Conservation (phyloP, 2,888 invertebrate genomes). For the Euclidia mi region DNA sequence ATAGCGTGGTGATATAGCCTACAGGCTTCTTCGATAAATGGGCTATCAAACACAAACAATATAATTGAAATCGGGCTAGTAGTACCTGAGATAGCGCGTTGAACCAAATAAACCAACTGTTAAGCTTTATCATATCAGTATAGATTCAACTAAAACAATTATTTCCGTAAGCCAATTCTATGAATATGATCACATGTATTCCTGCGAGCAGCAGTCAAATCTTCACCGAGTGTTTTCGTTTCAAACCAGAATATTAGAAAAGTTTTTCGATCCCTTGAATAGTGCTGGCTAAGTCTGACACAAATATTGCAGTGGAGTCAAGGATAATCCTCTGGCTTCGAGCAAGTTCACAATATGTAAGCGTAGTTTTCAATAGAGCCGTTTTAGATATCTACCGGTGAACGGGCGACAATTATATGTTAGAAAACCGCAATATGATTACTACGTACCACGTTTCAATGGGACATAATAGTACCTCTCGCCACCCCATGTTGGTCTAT, state of each 20-base stretch:
- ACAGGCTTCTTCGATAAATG: no score
- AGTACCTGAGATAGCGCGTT: no score
- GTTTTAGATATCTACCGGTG: slow-evolving; percentile 58
- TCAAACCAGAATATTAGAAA: slow-evolving; percentile 86
- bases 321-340: slow-evolving; percentile 83
- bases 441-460: slow-evolving; percentile 26
- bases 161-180: not conserved
- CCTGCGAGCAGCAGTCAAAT: slow-evolving; percentile 69
- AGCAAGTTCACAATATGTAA: slow-evolving; percentile 86
- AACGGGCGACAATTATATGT: slow-evolving; percentile 57
- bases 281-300: slow-evolving; percentile 82
- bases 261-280: slow-evolving; percentile 88
- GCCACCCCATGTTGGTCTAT: slow-evolving; percentile 33
- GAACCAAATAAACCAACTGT: no score
- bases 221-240: slow-evolving; percentile 73
- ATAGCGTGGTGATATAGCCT: no score
- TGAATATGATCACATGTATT: slow-evolving; percentile 20
- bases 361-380: slow-evolving; percentile 65
- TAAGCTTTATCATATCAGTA: no score
- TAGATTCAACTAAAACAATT: no score
- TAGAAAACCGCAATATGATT: slow-evolving; percentile 49
- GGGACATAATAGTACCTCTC: slow-evolving; percentile 31
- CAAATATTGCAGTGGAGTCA: slow-evolving; percentile 80
- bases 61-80: no score
- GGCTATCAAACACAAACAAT: no score